Base-by-base conservation (phyloP, 1,140 invertebrate genomes). In the Drosophila baimaii region DNA sequence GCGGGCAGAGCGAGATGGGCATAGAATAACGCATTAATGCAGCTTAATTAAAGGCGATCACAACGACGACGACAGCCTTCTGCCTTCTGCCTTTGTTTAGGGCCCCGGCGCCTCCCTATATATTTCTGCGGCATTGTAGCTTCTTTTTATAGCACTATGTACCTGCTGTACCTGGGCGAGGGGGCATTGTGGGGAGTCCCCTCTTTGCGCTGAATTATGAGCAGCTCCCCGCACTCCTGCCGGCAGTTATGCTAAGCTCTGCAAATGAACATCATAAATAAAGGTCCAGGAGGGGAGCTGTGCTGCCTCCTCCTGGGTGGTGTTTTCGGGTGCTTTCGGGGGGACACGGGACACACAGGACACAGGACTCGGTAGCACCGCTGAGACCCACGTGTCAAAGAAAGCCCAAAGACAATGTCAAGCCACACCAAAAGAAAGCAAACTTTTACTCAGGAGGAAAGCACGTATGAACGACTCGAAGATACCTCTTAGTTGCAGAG, bases 191-290 rank as follows among this genome's bases (percentile, higher is more conserved):
- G 21, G 9, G 17, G 10, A 13, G 17, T 15, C 6, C 49, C 41
- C 61, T 12, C 15, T 15, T 15, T 33, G 15, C 37, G 52, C 71
- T 81, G 73, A 81, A 43, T 77, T 81, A 81, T 81, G 79, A 71
- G 78, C 52, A 79, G 57, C 61, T 56, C 37, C 15, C 57, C 35
- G 15, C 21, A 13, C 29, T 39, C n/a, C 33, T 39, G 46, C 47
- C 44, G 49, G 62, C 80, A 69, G 79, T 82, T 81, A 77, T 82
- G 79, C 79, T 81, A 82, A 82, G 79, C 79, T 82, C 79, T 82
- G 79, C 58, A 82, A 82, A 82, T 82, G 79, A 82, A 81, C 79
- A 82, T 78, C 69, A 82, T 82, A 82, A 82, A 82, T 82, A 82
- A 82, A 44, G 44, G 68, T 41, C 46, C 72, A 44, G 52, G 52